phyloP scores from a whole-genome alignment of 2,797 vertebrate species.

The Salmo trutta region DNA sequence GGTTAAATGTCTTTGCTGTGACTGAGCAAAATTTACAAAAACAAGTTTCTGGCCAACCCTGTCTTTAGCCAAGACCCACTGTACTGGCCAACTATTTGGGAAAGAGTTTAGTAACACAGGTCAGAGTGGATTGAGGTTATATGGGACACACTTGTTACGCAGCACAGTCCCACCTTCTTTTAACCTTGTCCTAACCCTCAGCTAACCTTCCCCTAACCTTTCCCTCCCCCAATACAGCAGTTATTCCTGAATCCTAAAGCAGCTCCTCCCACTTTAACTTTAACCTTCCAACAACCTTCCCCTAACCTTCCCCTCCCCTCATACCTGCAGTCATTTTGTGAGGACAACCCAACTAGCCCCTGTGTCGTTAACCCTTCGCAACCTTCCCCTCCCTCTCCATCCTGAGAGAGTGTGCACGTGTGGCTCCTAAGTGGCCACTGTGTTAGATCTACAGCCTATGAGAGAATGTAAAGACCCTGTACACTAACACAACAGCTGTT shows the following conservation, averaged over 20 bases:
- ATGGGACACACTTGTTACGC: neutral
- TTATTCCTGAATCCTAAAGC: no score
- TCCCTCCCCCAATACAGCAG: no score
- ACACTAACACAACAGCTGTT: no score
- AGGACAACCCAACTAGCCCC: neutral
- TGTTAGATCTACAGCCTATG: conserved; percentile 43
- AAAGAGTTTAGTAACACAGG: neutral
- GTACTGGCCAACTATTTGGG: neutral
- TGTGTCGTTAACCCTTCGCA: neutral
- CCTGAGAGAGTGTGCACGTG: conserved; percentile 15
- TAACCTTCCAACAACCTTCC: no score
- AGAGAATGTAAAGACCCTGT: conserved; percentile 30
- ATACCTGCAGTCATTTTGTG: neutral
- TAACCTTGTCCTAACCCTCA: neutral
- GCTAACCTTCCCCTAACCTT: neutral
- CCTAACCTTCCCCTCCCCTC: neutral
- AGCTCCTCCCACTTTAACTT: no score
- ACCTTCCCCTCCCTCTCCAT: neutral
- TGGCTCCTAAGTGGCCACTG: conserved; percentile 7
- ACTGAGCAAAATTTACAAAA: neutral
- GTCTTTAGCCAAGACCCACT: neutral
- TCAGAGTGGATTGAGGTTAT: neutral
- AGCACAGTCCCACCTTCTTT: neutral
- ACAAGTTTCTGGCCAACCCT: neutral
- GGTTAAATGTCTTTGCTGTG: neutral